Conservation (phyloP, 2,888 invertebrate genomes). For the Sminthurinus aureus region DNA sequence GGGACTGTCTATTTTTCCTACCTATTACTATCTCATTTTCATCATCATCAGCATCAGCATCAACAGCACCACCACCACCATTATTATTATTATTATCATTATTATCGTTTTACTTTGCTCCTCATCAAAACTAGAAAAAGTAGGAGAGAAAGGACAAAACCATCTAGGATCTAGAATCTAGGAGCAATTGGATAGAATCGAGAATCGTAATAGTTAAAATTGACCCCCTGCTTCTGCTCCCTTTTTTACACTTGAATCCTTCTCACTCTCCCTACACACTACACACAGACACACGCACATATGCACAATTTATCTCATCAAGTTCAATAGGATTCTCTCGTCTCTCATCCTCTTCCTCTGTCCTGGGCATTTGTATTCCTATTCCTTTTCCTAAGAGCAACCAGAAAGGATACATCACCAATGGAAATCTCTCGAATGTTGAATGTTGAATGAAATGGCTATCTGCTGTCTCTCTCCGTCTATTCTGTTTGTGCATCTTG, state of each 20-base stretch:
- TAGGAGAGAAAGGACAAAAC: background rate
- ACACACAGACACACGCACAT: background rate
- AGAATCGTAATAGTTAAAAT: conserved; percentile 24
- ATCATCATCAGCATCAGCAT: background rate
- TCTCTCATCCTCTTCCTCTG: background rate
- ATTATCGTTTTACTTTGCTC: background rate
- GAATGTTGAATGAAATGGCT: background rate
- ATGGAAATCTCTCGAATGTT: background rate
- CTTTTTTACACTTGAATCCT: conserved; percentile 36
- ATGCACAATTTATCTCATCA: background rate
- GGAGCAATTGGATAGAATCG: background rate
- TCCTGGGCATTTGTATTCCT: background rate
- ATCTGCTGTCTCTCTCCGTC: background rate
- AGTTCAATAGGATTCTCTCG: background rate
- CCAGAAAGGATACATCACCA: no score
- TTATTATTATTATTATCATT: background rate
- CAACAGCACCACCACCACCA: background rate
- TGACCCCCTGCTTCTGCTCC: conserved; percentile 37
- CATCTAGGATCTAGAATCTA: background rate
- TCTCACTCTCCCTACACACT: conserved; percentile 1
- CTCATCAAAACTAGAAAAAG: background rate
- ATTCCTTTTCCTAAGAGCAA: background rate
- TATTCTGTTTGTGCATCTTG: background rate
- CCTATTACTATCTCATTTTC: conserved; percentile 20
- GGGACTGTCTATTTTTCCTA: conserved; percentile 4